phyloP scores from a whole-genome alignment of 2,113 vertebrate species.

The Gasterosteus nipponicus region DNA sequence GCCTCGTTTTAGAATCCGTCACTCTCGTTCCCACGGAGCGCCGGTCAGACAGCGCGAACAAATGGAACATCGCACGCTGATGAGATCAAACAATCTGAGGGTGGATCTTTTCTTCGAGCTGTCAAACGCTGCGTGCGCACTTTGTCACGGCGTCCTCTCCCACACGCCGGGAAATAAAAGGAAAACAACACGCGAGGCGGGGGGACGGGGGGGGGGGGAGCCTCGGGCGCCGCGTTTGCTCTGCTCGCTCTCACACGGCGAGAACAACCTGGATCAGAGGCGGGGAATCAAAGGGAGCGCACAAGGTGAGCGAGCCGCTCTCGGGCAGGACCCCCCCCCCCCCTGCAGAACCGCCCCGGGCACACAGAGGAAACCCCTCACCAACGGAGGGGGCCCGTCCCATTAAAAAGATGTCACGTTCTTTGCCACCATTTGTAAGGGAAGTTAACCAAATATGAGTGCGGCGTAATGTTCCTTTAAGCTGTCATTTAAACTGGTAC shows the following conservation, averaged over 20 bases:
- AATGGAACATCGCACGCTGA: conserved; percentile 50
- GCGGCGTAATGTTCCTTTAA: conserved; percentile 84
- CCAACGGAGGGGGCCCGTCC: conserved; percentile 53
- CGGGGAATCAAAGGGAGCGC: conserved; percentile 51
- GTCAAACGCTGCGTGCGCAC: conserved; percentile 71
- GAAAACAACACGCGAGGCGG: conserved; percentile 36
- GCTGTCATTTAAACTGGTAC: conserved; percentile 81
- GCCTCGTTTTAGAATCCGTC: background rate
- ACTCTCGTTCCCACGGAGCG: conserved; percentile 42
- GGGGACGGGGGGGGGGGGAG: conserved; percentile 15
- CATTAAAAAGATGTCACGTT: conserved; percentile 74
- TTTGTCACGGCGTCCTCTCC: conserved; percentile 59
- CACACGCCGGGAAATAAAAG: conserved; percentile 54
- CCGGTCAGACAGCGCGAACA: conserved; percentile 38
- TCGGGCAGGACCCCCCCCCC: conserved; percentile 44
- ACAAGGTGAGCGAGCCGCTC: conserved; percentile 67
- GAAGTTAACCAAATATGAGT: conserved; percentile 80
- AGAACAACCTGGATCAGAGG: conserved; percentile 68
- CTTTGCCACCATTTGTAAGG: conserved; percentile 71
- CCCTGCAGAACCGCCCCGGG: conserved; percentile 58
- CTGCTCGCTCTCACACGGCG: conserved; percentile 36
- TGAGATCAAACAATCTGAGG: conserved; percentile 72
- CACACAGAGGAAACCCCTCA: conserved; percentile 10
- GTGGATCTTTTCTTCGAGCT: conserved; percentile 70
- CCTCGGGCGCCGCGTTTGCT: conserved; percentile 39